Conservation (phyloP, 2,113 vertebrate genomes). For the Casuarius casuarius region DNA sequence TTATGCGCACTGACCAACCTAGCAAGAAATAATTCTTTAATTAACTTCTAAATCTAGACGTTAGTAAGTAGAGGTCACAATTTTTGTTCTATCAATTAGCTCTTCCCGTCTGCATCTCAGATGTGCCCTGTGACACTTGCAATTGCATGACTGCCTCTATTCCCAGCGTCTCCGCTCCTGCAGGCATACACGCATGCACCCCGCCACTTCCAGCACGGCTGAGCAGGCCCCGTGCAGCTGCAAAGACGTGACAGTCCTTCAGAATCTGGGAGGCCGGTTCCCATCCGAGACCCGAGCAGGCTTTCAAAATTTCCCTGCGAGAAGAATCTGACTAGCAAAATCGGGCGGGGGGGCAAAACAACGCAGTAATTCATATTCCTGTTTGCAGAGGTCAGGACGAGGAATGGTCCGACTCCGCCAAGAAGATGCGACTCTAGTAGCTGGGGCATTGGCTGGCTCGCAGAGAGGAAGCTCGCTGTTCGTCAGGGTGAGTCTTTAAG, state of each 20-base stretch:
- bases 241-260: not conserved
- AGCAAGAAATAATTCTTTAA: no score
- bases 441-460: not conserved
- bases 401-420: not conserved
- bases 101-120: not conserved
- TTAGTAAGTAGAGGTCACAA: accelerated
- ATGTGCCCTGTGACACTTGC: not conserved
- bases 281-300: accelerated
- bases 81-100: accelerated
- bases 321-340: not conserved
- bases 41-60: not conserved
- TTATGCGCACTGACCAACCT: no score
- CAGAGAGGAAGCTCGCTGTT: not conserved
- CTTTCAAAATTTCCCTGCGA: accelerated
- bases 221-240: not conserved
- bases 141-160: accelerated
- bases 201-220: accelerated
- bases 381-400: not conserved
- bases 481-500: accelerated
- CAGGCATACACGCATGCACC: accelerated
- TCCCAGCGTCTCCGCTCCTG: not conserved
- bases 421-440: accelerated
- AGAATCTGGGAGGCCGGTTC: accelerated
- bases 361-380: accelerated
- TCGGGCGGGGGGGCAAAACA: accelerated